Evolutionary conservation across 2,797 vertebrate species (phyloP).

Genomic region (Spinibarbus caldwelli): DNA sequence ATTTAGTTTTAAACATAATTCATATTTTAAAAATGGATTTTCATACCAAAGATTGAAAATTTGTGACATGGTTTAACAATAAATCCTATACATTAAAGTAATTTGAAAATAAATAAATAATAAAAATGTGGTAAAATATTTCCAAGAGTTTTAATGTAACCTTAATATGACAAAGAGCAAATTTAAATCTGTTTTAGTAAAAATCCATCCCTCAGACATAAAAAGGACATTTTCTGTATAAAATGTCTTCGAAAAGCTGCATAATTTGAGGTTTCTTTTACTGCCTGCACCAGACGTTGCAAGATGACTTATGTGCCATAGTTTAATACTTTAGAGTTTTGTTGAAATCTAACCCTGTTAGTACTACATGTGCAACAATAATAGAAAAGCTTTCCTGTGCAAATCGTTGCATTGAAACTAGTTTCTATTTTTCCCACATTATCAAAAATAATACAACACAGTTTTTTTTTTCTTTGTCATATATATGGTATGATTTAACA

Average conservation of each 20-base stretch:
- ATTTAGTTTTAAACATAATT: too few relatives aligned
- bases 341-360: neutral
- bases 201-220: neutral
- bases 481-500: neutral
- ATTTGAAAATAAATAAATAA: too few relatives aligned
- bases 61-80: neutral
- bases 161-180: neutral
- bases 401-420: neutral
- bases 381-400: too few relatives aligned
- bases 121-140: too few relatives aligned
- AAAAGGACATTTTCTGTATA: neutral
- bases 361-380: too few relatives aligned
- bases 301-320: neutral
- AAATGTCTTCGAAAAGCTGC: neutral
- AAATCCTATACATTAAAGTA: neutral
- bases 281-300: neutral
- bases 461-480: neutral
- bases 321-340: too few relatives aligned
- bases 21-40: too few relatives aligned
- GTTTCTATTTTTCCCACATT: neutral
- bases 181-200: neutral
- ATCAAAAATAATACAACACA: too few relatives aligned
- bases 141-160: too few relatives aligned
- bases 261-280: neutral
- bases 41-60: too few relatives aligned